Evolutionary conservation across 2,797 vertebrate species (phyloP).

Genomic region (Falco cherrug): DNA sequence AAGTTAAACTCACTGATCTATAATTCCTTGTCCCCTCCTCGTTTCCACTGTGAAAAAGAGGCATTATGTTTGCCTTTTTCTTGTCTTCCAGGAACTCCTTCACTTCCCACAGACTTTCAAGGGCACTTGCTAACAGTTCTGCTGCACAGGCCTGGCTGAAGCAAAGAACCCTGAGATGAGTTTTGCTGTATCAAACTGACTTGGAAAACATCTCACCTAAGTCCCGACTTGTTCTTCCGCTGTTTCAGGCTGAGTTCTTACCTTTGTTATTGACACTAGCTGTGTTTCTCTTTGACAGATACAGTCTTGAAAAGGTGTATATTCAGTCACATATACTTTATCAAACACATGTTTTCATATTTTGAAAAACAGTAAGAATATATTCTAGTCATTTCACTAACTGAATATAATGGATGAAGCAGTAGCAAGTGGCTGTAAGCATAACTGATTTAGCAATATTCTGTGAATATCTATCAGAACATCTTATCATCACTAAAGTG

Average conservation of each 20-base stretch:
- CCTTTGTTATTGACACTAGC: neutral
- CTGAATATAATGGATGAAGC: neutral
- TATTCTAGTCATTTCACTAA: neutral
- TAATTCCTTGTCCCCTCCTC: neutral
- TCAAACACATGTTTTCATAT: neutral
- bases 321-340: neutral
- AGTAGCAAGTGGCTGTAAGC: neutral
- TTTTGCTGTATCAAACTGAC: neutral
- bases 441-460: neutral
- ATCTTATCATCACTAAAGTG: neutral
- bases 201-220: neutral
- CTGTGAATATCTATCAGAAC: neutral
- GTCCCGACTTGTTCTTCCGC: neutral
- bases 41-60: neutral
- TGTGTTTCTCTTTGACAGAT: neutral
- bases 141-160: constrained; percentile 27
- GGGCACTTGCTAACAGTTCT: constrained; percentile 1
- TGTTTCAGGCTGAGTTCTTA: neutral
- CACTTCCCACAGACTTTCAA: constrained; percentile 13
- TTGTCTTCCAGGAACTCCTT: neutral
- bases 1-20: constrained; percentile 30
- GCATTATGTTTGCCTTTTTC: neutral
- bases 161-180: constrained; percentile 16
- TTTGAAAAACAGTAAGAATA: neutral
- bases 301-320: neutral